Conservation (phyloP, 1,140 invertebrate species). For the Parasteatoda tepidariorum region DNA sequence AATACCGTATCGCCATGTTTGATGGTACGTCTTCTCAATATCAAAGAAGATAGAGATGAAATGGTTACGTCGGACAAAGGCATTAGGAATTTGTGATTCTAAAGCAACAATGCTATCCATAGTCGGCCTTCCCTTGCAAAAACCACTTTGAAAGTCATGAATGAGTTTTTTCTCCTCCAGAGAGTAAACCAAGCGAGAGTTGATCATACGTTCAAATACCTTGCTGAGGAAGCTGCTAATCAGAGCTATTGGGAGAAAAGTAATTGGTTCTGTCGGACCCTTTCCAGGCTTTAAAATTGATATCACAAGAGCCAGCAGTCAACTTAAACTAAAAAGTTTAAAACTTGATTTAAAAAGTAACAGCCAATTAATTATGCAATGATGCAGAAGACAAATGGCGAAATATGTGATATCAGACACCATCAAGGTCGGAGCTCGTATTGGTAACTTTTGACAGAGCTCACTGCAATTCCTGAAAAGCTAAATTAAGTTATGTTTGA, state of each 20-base stretch:
- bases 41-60: no score
- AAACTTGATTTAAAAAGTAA: background rate
- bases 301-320: slow-evolving; percentile 38
- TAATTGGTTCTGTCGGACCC: background rate
- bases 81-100: no score
- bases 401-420: background rate
- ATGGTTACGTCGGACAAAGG: no score
- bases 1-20: slow-evolving; percentile 67
- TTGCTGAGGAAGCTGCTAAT: slow-evolving; percentile 42
- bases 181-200: no score
- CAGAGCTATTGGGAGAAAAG: slow-evolving; percentile 59
- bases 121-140: slow-evolving; percentile 65
- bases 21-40: no score
- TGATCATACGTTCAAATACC: slow-evolving; percentile 52
- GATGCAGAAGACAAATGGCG: background rate
- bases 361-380: background rate
- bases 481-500: background rate
- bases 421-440: background rate
- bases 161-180: no score
- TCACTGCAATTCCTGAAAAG: background rate
- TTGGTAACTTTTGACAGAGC: background rate
- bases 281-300: slow-evolving; percentile 61
- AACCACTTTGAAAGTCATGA: slow-evolving; percentile 60
- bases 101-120: no score
- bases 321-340: slow-evolving; percentile 7